Evolutionary conservation across 2,113 vertebrate genomes (phyloP), one percentile per base, ranked within the genome.

Genomic region (Hippoglossus stenolepis): DNA sequence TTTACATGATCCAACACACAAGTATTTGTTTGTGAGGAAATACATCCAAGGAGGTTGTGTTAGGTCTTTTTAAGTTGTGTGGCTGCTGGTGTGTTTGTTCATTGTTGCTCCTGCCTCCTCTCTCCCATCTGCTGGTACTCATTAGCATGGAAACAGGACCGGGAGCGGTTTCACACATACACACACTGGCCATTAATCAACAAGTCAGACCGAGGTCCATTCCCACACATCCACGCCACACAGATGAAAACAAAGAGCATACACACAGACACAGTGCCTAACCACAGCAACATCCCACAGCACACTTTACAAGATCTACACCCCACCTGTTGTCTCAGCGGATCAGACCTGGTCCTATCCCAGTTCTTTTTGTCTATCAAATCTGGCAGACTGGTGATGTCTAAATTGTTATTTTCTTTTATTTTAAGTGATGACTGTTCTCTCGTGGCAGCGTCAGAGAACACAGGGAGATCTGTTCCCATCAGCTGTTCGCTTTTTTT

Each of bases 151-250:
- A 93, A 92, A 93, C 91, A 91, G 92, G 90, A 90, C 91, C 76
- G 14, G 72, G 86, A 91, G 88, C 74, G 65, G 91, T 93, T 92
- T 93, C 91, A 92, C 92, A 91, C 92, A 93, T 92, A 92, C 90
- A 90, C 92, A 92, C 91, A 91, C 88, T 90, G 84, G 91, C 91
- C 90, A 93, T 93, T 93, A 93, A 93, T 93, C 92, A 93, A 93
- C 88, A 91, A 91, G 91, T 92, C 92, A 92, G 91, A 91, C 90
- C 87, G 68, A 74, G 88, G 80, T 90, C 90, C 91, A 93, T 92
- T 92, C 92, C 91, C 92, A 93, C 91, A 93, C 92, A 91, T 91
- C 89, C 86, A 90, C 82, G 77, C 84, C 83, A 81, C 81, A 73
- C 69, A 79, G 65, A 90, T 72, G 80, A 89, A 91, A 75, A 93